phyloP scores from a whole-genome alignment of 92 coral and sea anemone genomes.

The Pocillopora grandis region DNA sequence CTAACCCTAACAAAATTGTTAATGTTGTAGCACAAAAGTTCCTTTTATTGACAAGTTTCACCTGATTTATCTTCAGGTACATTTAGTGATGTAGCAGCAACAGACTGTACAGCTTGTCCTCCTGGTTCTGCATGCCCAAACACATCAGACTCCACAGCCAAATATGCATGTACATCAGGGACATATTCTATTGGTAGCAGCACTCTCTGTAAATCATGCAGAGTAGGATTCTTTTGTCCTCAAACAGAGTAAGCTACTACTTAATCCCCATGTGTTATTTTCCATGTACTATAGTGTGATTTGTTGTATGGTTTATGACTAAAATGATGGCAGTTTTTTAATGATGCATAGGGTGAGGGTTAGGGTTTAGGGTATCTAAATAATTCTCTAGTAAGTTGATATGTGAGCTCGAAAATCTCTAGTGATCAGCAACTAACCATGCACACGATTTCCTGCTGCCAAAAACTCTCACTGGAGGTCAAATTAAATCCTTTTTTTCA shows the following conservation, averaged over 20 bases:
- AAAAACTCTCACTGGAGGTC: too few species aligned
- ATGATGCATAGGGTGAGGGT: too few species aligned
- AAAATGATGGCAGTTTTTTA: too few species aligned
- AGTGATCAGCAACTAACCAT: too few species aligned
- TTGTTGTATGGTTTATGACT: too few species aligned
- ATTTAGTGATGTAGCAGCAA: constrained; percentile 65
- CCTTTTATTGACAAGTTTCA: not conserved
- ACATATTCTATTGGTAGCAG: constrained; percentile 63
- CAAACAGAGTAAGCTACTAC: constrained; percentile 61
- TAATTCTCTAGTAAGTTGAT: too few species aligned
- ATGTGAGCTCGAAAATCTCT: too few species aligned
- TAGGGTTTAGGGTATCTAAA: too few species aligned
- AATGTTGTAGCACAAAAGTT: not conserved
- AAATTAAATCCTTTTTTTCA: too few species aligned
- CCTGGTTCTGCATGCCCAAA: constrained; percentile 91
- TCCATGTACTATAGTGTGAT: not conserved
- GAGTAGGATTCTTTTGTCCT: constrained; percentile 70
- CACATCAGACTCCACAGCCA: constrained; percentile 53
- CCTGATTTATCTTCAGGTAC: constrained; percentile 58
- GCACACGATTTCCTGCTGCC: too few species aligned
- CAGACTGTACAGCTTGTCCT: constrained; percentile 70
- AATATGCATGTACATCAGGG: constrained; percentile 55
- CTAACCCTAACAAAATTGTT: too few species aligned
- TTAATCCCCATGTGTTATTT: not conserved
- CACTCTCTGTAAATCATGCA: constrained; percentile 60